Percentiles rank a stretch among this genome's conserved stretches.
These are phyloP conservation scores for Nestor notabilis DNA, from an alignment of 2,113 vertebrate genomes.

Conservation along the genomic window DNA sequence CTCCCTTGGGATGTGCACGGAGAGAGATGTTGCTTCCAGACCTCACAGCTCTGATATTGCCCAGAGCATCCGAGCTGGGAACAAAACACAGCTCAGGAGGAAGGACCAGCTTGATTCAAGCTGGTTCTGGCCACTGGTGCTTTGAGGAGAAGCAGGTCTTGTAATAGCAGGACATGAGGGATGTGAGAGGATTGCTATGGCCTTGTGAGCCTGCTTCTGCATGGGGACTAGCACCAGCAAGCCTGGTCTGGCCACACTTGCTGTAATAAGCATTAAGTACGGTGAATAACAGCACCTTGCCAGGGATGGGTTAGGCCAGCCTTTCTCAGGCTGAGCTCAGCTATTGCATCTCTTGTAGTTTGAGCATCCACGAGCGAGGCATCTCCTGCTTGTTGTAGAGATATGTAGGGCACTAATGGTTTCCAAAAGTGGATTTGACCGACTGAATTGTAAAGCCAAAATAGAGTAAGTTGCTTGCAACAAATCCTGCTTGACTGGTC, in stretches of 20 bases:
- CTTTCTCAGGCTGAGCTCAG: background rate
- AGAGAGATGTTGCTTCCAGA: background rate
- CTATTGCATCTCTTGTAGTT: background rate
- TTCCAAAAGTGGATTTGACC: background rate
- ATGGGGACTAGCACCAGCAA: background rate
- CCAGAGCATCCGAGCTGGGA: background rate
- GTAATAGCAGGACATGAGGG: background rate
- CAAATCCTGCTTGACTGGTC: background rate
- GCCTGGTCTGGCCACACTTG: background rate
- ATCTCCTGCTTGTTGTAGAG: background rate
- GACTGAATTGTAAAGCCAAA: background rate
- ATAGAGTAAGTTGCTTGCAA: background rate
- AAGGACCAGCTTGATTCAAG: rapidly evolving
- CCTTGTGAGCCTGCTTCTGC: background rate
- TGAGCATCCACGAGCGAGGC: background rate
- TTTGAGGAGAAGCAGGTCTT: background rate
- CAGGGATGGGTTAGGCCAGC: background rate
- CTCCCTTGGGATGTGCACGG: background rate
- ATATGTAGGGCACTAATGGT: background rate
- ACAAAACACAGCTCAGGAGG: background rate
- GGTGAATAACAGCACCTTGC: background rate
- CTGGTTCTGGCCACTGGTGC: background rate
- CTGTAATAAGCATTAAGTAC: background rate
- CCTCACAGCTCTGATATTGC: background rate
- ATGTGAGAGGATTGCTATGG: background rate